Evolutionary conservation across 2,113 vertebrate genomes (phyloP), one percentile per base, ranked within the genome.

Genomic region (Promerops cafer): DNA sequence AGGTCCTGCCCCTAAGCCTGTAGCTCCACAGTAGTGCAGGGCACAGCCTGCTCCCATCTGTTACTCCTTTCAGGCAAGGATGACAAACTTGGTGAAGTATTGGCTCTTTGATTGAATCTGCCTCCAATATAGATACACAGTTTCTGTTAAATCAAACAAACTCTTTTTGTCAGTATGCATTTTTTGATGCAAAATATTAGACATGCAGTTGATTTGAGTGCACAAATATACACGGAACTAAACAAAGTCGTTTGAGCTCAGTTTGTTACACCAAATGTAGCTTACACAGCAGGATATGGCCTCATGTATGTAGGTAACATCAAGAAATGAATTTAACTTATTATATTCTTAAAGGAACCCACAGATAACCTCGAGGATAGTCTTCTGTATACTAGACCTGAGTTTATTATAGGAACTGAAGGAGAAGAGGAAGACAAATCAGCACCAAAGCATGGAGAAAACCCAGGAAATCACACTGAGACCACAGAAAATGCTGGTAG

Each of bases 341-440:
- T 79, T 95, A 6, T 94, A 11, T 97, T 95, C 94, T 97, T 97
- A 77, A 97, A 99, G 99, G 99, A 99, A 85, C 98, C 99, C 47
- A 99, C 99, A 68, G 99, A 99, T 89, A 98, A 98, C 96, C 98
- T 99, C 40, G 99, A 99, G 92, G 99, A 99, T 52, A 99, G 99
- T 31, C 97, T 99, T 97, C 97, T 99, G 50, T 97, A 98, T 87
- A 98, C 98, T 95, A 98, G 98, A 97, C 96, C 98, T 26, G 99
- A 99, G 90, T 98, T 99, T 93, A 98, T 98, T 60, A 96, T 99
- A 20, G 98, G 98, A 85, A 95, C 96, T 9, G 99, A 99, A 94
- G 98, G 97, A 30, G 98, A 98, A 89, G 98, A 99, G 60, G 98
- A 98, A 66, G 98, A 99, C 74, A 98, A 98, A 75, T 97, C 94